Evolutionary conservation across 2,888 invertebrate genomes (phyloP).

Genomic region (Drosophila mimetica): DNA sequence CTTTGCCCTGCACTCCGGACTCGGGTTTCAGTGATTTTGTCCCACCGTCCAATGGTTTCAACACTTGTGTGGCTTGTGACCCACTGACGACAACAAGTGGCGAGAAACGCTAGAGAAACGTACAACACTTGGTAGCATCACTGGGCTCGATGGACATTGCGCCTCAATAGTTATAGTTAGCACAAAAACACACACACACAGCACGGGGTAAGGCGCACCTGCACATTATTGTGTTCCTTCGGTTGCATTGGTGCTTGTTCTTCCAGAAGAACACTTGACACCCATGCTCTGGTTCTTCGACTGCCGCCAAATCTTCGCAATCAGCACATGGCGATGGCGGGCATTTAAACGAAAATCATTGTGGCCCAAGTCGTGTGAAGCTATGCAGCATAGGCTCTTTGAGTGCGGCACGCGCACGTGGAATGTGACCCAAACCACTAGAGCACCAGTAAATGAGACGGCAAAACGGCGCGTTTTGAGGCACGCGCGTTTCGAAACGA

Average conservation of each 20-base stretch:
- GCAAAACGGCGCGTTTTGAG: background rate
- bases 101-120: background rate
- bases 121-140: background rate
- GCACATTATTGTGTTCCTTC: background rate
- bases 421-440: constrained; percentile 2
- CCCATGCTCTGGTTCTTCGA: background rate
- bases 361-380: background rate
- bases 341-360: background rate
- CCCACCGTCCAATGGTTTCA: background rate
- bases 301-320: background rate
- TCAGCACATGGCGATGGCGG: background rate
- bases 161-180: too few relatives aligned
- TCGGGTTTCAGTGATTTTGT: background rate
- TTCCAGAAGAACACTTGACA: too few relatives aligned
- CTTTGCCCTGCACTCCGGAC: background rate
- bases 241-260: background rate
- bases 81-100: background rate
- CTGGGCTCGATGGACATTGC: background rate
- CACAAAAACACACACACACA: background rate
- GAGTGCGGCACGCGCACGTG: constrained; percentile 6
- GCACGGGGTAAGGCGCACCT: background rate
- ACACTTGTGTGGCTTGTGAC: background rate
- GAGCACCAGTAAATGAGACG: background rate
- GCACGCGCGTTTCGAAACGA: background rate
- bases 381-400: background rate